Evolutionary conservation across 2,113 vertebrate species (phyloP), one percentile per base, ranked within the genome.

Genomic region (Onychostruthus taczanowskii): DNA sequence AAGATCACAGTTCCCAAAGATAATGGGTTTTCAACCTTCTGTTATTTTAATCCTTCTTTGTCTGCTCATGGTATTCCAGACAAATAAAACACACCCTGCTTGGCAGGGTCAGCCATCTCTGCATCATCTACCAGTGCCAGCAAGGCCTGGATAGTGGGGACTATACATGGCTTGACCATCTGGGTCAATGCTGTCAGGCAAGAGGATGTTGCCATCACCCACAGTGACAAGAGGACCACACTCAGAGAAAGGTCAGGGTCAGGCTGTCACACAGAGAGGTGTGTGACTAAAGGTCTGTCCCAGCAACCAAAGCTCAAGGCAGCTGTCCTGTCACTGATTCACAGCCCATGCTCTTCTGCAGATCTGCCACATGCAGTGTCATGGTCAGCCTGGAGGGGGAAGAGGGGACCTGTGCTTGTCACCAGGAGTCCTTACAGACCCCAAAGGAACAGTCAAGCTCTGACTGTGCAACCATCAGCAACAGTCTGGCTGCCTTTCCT

Each of bases 1-100:
- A 94, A 83, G 84, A 82, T 69, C 55, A 59, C 35, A 55, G 39
- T n/a, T 95, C 84, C 66, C 26, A 6, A 50, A 96, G 91, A 94
- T 87, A 95, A 83, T 0, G 0, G 6, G 15, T 35, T 90, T 96
- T 91, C 85, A 94, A 44, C 19, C 59, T 93, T 80, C 52, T 93
- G 79, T 93, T 94, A 96, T 95, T 96, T 93, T 92, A 96, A 90
- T 67, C 55, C 83, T 83, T 93, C 63, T 85, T 64, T 86, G 63
- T 72, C 87, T 84, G 47, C 43, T 77, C 46, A 18, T 30, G 63
- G 47, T 75, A 91, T 84, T 86, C n/a, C 76, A 94, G 63, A 72
- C 72, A 95, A 96, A 93, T 12, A 87, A 74, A 94, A 67, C 93
- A 88, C 87, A 76, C 79, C 79, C 78, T 89, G 43, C 27, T 90